Percentiles rank a stretch among this genome's conserved stretches.
Evolutionary conservation across 2,797 vertebrate genomes (phyloP).

Genomic region (Pseudomugil gertrudae): DNA sequence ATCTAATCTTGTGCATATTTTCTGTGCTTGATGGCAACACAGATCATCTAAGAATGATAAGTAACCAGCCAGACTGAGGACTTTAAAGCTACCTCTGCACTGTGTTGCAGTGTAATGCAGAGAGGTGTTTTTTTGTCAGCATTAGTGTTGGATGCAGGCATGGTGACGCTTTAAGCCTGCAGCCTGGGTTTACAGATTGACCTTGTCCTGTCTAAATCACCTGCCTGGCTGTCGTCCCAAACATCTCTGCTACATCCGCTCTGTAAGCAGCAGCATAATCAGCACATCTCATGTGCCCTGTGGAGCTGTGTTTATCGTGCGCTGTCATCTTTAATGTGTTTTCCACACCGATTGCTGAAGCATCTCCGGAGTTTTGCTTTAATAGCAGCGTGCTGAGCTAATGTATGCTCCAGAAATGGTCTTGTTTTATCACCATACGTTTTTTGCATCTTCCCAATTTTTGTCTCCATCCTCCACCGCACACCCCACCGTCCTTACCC

Average conservation of each 20-base stretch:
- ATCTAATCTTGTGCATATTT: not conserved
- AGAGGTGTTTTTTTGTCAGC: not conserved
- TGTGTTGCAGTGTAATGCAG: not conserved
- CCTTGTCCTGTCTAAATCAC: conserved; percentile 71
- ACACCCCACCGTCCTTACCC: conserved; percentile 20
- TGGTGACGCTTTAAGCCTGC: conserved; percentile 2
- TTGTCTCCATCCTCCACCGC: too few species aligned
- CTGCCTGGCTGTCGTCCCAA: conserved; percentile 60
- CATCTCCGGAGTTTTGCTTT: too few species aligned
- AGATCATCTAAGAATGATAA: not conserved
- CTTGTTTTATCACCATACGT: not conserved
- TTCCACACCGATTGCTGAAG: conserved; percentile 3
- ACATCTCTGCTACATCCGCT: conserved; percentile 54
- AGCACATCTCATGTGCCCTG: conserved; percentile 20
- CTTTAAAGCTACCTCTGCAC: not conserved
- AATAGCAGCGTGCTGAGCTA: too few species aligned
- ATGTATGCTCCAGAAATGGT: not conserved
- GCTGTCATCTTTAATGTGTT: conserved; percentile 10
- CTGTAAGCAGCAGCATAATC: conserved; percentile 53
- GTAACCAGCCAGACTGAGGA: not conserved
- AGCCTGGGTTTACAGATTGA: conserved; percentile 42
- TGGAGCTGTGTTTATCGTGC: conserved; percentile 16
- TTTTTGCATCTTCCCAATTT: too few species aligned
- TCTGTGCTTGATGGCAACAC: not conserved
- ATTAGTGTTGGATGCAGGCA: not conserved